These are phyloP conservation scores for Tipula lateralis DNA, from an alignment of 2,888 invertebrate genomes.

Conservation along the genomic window DNA sequence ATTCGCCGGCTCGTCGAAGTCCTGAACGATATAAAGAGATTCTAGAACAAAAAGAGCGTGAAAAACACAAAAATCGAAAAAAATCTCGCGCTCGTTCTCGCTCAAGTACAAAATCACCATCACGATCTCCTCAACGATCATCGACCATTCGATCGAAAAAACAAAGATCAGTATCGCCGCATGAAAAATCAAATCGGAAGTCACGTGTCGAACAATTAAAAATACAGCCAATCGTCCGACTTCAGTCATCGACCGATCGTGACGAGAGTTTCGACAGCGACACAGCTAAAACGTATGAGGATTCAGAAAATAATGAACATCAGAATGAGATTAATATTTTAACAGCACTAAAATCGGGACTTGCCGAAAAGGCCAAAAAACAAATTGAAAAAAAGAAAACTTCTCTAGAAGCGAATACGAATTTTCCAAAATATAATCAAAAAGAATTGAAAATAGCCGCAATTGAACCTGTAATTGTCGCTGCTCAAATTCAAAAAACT, in stretches of 20 bases:
- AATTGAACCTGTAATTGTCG: not conserved
- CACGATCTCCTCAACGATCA: constrained; percentile 32
- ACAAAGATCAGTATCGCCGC: constrained; percentile 34
- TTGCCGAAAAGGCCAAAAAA: constrained; percentile 69
- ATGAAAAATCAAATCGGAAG: not conserved
- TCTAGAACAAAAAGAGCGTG: constrained; percentile 50
- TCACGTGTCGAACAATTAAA: constrained; percentile 35
- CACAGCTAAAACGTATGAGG: constrained; percentile 29
- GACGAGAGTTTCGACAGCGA: constrained; percentile 49
- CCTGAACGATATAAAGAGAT: constrained; percentile 66
- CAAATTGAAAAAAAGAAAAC: constrained; percentile 53
- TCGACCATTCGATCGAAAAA: constrained; percentile 33
- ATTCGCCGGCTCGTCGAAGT: constrained; percentile 63
- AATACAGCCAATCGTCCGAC: constrained; percentile 53
- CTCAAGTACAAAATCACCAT: constrained; percentile 32
- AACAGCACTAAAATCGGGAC: constrained; percentile 59
- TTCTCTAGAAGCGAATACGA: not conserved
- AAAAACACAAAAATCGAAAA: constrained; percentile 33
- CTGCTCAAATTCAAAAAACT: not conserved
- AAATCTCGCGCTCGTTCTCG: constrained; percentile 31
- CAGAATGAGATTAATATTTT: constrained; percentile 64
- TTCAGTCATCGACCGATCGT: constrained; percentile 58
- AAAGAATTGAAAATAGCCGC: constrained; percentile 26
- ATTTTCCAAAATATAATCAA: constrained; percentile 20
- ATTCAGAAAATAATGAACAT: constrained; percentile 41